Evolutionary conservation across 2,888 invertebrate genomes (phyloP), one percentile per base, ranked within the genome.

Genomic region (Sarcophaga variegata): DNA sequence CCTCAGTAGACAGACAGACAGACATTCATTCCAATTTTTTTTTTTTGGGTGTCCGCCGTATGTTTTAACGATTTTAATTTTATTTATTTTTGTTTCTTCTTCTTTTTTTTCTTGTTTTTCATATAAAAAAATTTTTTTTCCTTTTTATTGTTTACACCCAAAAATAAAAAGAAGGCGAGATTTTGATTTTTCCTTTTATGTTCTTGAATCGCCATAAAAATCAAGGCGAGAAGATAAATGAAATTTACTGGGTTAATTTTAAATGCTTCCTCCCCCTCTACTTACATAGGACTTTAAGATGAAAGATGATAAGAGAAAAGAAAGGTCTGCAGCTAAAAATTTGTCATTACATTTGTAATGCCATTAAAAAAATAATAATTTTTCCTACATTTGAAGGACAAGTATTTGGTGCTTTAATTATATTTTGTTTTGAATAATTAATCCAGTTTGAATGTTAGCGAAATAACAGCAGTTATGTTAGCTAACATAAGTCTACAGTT

Each of bases 161-260:
- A 11, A 37, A 54, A 2, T 6, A 5, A 79, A 27, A 64, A 14
- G 45, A 20, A 54, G 22, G 17, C 37, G 47, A 69, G 12, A 20
- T 83, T 76, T 81, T 62, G 63, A 62, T 72, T 71, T 14, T 64
- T 45, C 72, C 67, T 77, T 67, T 74, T 17, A 66, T 14, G 54
- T 59, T 59, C 62, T 60, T 49, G 74, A 37, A n/a, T 62, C 62
- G 79, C 27, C 84, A 81, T 85, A 80, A 83, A 37, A 77, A 77
- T 72, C 70, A 83, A 81, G 69, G 77, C 81, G 37, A 81, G 20
- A 47, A 77, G 83, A 86, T 86, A 86, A 86, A 83, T 86, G 81
- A 86, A 86, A 14, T 83, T 83, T 86, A 80, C 76, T 80, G 47
- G 37, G 66, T 71, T 75, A 80, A 77, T 76, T 76, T 60, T 70